Evolutionary conservation across 2,113 vertebrate species (phyloP), one percentile per base, ranked within the genome.

Genomic region (Rhinogobius similis): DNA sequence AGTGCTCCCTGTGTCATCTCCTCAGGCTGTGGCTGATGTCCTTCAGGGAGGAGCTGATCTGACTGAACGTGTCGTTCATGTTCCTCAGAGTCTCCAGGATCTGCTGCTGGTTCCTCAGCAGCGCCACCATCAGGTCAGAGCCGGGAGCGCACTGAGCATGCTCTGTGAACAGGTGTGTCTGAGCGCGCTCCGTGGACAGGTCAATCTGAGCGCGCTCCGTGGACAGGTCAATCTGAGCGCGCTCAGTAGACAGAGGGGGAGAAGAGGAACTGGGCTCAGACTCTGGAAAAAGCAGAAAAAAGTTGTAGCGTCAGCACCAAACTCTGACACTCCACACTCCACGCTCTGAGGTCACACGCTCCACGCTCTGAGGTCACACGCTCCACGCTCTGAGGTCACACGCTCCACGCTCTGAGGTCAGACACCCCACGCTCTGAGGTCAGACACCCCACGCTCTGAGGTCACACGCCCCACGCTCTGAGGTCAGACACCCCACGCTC

Each of bases 11-110:
- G 39, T 13, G 39, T 41, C 50, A 20, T 10, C 10, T 52, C 50
- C 21, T 52, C 50, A 52, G n/a, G 50, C 50, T 52, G 50, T 52
- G 50, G n/a, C 50, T 52, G 50, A 52, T 52, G n/a, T 52, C 50
- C n/a, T 52, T 9, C 11, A 52, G 50, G 21, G 50, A 52, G 50
- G 50, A 52, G 50, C 16, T 52, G 50, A 52, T 52, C n/a, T 52
- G 50, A 7, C 50, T 52, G 50, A 52, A 52, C 6, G n/a, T 52
- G 9, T 52, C 9, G 3, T 18, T 16, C 50, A 52, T 52, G 50
- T 52, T 52, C n/a, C 21, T 21, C n/a, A 52, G 50, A 23, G 50
- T 23, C 9, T 52, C 50, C 21, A 52, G 50, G 50, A 52, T 52
- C 50, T 52, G 50, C 50, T 52, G 50, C 50, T 52, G 50, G 50